phyloP scores from a whole-genome alignment of 35 echinoderm and acorn worm species.

The Lytechinus pictus region DNA sequence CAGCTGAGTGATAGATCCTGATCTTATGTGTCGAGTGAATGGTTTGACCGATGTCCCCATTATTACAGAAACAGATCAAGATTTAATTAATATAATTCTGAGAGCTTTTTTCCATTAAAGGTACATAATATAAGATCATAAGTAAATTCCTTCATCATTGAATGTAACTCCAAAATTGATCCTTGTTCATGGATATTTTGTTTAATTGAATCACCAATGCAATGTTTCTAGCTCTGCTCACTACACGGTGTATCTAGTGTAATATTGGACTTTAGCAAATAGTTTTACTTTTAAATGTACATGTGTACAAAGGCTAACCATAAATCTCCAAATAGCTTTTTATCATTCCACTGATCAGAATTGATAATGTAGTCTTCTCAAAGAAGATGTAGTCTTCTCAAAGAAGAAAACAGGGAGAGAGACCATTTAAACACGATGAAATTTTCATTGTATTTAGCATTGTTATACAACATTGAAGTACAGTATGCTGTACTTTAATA shows the following conservation, averaged over 20 bases:
- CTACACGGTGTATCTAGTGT: neutral
- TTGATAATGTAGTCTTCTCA: neutral
- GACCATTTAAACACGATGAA: too few relatives aligned
- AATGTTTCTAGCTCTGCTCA: neutral
- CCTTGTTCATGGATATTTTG: neutral
- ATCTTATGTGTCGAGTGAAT: neutral
- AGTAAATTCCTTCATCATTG: neutral
- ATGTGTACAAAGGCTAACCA: neutral
- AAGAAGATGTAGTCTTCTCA: neutral
- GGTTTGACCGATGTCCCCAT: constrained; percentile 38
- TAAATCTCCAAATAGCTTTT: neutral
- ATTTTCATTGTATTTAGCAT: too few relatives aligned
- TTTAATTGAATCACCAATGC: neutral
- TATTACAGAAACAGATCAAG: neutral
- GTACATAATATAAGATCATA: neutral
- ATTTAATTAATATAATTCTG: neutral
- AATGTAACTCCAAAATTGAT: neutral
- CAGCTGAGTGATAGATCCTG: constrained; percentile 13
- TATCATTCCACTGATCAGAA: neutral
- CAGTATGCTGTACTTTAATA: too few relatives aligned
- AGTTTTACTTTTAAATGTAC: neutral
- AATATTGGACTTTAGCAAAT: neutral
- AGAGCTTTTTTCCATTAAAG: neutral
- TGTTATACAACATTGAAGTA: too few relatives aligned
- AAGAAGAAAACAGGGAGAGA: too few relatives aligned